Base-by-base conservation (phyloP, 2,797 vertebrate species). In the Microchirus variegatus region DNA sequence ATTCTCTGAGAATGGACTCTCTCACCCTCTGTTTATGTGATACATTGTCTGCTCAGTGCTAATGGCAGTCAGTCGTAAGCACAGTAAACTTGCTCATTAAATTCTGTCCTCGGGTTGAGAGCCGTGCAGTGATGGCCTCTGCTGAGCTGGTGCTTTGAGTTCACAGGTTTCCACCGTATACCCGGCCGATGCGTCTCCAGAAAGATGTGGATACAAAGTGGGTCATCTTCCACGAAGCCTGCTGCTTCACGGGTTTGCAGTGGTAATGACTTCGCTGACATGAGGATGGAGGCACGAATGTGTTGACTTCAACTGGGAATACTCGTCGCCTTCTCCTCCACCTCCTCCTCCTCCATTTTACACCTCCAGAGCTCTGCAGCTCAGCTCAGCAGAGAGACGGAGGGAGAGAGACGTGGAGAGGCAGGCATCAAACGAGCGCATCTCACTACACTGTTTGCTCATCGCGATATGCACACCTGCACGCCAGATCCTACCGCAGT, bases 391-490 rank as follows among this genome's bases (percentile, higher is more conserved):
- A 44, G 53, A 64, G 65, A 77, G 52, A 70, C 51, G 14, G 49
- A 49, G 67, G 65, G 62, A 70, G 67, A 60, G 56, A 72, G 52
- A 62, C 60, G 48, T 71, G 61, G 26, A 47, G 61, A 77, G 77
- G 71, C 69, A 66, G 45, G 58, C 73, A 89, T 89, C 75, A 85
- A 86, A 85, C 41, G 15, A 72, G 26, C 36, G 44, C 63, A 59
- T 59, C 63, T 76, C 57, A 59, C 57, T 13, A 14, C 70, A 16
- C 67, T 84, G 75, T 78, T 85, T 87, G 72, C 71, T 59, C 59
- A 78, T 80, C 13, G 41, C 8, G 44, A 60, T 67, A 50, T 72
- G 73, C 69, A 73, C 64, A 65, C 64, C 36, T 10, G 72, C 76
- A 65, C 16, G 10, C 46, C 65, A 53, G 70, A 65, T 77, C 72